A percentile compares a stretch with the other conserved stretches of the same genome.
Evolutionary conservation across 2,797 vertebrate species (phyloP).

Genomic region (Percopsis omiscomaycus): DNA sequence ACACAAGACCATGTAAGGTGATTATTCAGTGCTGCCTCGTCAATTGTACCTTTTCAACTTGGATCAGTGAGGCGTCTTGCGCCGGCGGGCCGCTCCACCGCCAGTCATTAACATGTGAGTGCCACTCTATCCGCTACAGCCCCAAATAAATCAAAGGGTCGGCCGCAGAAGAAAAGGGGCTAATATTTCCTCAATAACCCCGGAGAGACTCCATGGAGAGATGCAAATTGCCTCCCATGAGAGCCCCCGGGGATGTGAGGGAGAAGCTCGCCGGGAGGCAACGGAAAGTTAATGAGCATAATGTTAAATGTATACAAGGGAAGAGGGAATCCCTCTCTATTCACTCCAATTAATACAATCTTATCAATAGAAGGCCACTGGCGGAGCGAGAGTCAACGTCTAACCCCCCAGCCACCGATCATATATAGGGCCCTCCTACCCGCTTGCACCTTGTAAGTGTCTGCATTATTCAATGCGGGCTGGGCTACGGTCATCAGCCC

Average conservation of each 20-base stretch:
- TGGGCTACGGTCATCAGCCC: slow-evolving; percentile 70
- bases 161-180: slow-evolving; percentile 68
- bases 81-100: slow-evolving; percentile 59
- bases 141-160: slow-evolving; percentile 80
- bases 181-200: slow-evolving; percentile 80
- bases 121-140: slow-evolving; percentile 72
- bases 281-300: slow-evolving; percentile 82
- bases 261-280: slow-evolving; percentile 76
- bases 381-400: slow-evolving; percentile 50
- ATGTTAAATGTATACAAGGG: slow-evolving; percentile 84
- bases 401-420: slow-evolving; percentile 49
- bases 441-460: slow-evolving; percentile 43
- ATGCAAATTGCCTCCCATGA: slow-evolving; percentile 84
- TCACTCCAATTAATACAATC: slow-evolving; percentile 82
- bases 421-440: slow-evolving; percentile 43
- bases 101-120: slow-evolving; percentile 77
- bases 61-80: slow-evolving; percentile 73
- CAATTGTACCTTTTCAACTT: slow-evolving; percentile 76
- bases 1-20: slow-evolving; percentile 45
- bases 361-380: slow-evolving; percentile 75
- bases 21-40: slow-evolving; percentile 75
- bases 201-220: slow-evolving; percentile 76
- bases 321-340: slow-evolving; percentile 61
- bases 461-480: slow-evolving; percentile 67
- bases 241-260: slow-evolving; percentile 72